Evolutionary conservation across 1,140 invertebrate genomes (phyloP).

Genomic region (Drosophila sechellia): DNA sequence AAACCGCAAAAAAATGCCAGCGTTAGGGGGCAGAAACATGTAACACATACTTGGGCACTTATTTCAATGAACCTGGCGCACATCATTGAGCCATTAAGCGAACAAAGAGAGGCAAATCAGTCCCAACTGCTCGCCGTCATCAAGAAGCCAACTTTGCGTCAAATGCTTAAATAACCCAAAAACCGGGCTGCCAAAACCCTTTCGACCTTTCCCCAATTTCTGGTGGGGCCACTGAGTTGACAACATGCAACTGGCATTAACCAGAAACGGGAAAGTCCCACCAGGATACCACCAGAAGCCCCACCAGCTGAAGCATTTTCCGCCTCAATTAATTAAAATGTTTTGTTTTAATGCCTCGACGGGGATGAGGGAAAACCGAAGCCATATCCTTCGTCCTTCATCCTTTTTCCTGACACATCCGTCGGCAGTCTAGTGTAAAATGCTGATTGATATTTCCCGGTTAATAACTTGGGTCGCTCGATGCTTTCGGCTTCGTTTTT

Average conservation of each 20-base stretch:
- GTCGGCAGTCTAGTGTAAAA: constrained; percentile 67
- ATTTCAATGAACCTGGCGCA: constrained; percentile 41
- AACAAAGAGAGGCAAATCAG: constrained; percentile 49
- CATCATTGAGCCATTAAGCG: constrained; percentile 54
- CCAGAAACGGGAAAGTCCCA: not conserved
- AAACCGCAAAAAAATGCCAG: constrained; percentile 9
- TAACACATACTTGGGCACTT: constrained; percentile 46
- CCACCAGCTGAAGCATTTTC: constrained; percentile 49
- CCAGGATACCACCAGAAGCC: not conserved
- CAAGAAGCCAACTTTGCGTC: constrained; percentile 45
- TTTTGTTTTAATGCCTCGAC: constrained; percentile 68
- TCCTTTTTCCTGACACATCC: constrained; percentile 24
- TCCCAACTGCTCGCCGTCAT: constrained; percentile 1
- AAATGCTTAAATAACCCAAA: constrained; percentile 19
- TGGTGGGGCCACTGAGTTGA: constrained; percentile 34
- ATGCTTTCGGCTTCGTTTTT: constrained; percentile 8
- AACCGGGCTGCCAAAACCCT: not conserved
- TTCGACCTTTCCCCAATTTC: not conserved
- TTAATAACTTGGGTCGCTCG: constrained; percentile 55
- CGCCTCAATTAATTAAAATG: constrained; percentile 79
- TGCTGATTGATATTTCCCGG: constrained; percentile 79
- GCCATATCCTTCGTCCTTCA: constrained; percentile 7
- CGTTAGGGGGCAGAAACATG: constrained; percentile 6
- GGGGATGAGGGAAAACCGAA: not conserved
- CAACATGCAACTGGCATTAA: constrained; percentile 36